These are phyloP conservation scores for Picathartes gymnocephalus DNA, from an alignment of 2,113 vertebrate genomes.

Conservation along the genomic window DNA sequence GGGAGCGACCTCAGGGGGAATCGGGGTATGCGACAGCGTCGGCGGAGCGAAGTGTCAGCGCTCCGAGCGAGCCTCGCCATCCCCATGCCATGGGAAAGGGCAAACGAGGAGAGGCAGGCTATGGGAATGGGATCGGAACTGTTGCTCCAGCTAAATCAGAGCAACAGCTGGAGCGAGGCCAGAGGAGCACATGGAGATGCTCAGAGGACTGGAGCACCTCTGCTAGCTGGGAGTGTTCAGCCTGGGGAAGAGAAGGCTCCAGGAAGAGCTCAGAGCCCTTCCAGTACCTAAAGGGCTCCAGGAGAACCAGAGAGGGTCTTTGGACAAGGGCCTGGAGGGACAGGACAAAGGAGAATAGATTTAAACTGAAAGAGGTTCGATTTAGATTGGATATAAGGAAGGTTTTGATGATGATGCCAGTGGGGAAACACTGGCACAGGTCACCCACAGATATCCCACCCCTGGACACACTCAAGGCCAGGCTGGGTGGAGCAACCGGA, in stretches of 20 bases:
- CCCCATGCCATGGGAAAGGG: fast-evolving
- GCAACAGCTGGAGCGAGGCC: not conserved
- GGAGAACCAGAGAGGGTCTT: not conserved
- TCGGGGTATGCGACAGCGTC: fast-evolving
- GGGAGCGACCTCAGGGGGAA: not conserved
- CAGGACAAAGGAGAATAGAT: not conserved
- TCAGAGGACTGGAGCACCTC: not conserved
- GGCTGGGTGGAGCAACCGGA: not conserved
- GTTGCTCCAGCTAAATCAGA: not conserved
- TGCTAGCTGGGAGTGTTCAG: not conserved
- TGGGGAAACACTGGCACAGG: not conserved
- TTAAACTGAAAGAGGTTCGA: not conserved
- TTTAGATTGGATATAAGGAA: not conserved
- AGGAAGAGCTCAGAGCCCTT: not conserved
- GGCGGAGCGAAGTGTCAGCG: fast-evolving
- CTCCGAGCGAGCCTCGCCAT: not conserved
- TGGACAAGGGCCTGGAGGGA: not conserved
- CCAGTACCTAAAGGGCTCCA: not conserved
- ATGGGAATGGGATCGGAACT: fast-evolving
- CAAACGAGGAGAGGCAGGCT: not conserved
- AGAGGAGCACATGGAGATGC: not conserved
- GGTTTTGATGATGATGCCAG: not conserved
- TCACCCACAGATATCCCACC: not conserved
- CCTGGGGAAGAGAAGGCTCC: not conserved
- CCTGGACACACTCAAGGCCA: not conserved